Base-by-base conservation (phyloP, 2,888 invertebrate genomes). In the Mesodorylaimus sp. region DNA sequence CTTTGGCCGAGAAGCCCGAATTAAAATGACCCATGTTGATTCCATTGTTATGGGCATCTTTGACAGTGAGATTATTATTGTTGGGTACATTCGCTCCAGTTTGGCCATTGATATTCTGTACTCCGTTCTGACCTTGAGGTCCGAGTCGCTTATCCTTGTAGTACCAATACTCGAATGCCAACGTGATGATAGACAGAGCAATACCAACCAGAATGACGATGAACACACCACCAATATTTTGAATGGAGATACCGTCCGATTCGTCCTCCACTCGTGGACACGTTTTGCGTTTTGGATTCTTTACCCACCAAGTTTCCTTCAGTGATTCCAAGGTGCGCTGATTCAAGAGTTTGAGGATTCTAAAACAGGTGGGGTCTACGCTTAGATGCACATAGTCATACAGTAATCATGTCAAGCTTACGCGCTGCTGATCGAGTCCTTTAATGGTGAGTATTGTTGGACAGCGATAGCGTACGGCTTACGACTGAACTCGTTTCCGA, bases 401-500 rank as follows among this genome's bases (percentile, higher is more conserved):
- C 37, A 16, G 16, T 13, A 10, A 44, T 52, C 3, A 28, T 26
- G 2, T 21, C n/a, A n/a, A 55, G 75, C 82, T 78, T 70, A 89
- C 88, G 87, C 88, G 65, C 85, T 86, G 66, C 89, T 89, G 56
- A 93, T 82, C 66, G 87, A 83, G 67, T 88, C 88, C 65, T 87
- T 86, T 45, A 93, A 72, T 1, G 87, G 85, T 0, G 89, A 89
- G 0, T 88, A 87, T 66, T 91, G 88, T 66, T 91, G 91, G 0
- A 95, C 91, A 0, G 91, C 93, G 44, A 95, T 81, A 0, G 93
- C 93, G 62, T 91, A 91, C 0, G 95, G 95, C 65, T 95, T 95
- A 52, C 91, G 75, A 0, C 89, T 89, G 68, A 95, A 95, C 68
- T 95, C 93, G 54, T 91, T 88, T 0, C 95, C 95, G 0, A 93